Percentiles rank a stretch among this genome's conserved stretches.
Conservation (phyloP, 1,140 invertebrate genomes). For the Ooceraea biroi region DNA sequence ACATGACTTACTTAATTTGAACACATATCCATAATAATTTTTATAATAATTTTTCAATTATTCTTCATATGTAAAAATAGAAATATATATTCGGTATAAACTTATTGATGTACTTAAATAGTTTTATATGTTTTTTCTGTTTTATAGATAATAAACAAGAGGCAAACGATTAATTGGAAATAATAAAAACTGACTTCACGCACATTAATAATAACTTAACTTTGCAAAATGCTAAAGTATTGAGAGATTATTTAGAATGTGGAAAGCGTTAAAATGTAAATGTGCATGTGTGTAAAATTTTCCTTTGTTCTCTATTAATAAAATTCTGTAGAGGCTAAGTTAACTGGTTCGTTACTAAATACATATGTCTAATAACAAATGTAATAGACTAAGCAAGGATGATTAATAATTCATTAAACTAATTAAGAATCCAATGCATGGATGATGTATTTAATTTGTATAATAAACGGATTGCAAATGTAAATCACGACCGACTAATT, state of each 20-base stretch:
- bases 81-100: not conserved
- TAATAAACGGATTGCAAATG: conserved; percentile 47
- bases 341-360: not conserved
- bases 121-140: not conserved
- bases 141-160: conserved; percentile 4
- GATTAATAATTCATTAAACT: conserved; percentile 39
- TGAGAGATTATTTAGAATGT: not conserved
- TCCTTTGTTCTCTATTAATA: not conserved
- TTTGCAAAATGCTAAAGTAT: not conserved
- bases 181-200: not conserved
- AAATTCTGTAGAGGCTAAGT: not conserved
- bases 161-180: not conserved
- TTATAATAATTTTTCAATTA: too few species aligned
- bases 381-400: not conserved
- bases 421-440: conserved; percentile 51
- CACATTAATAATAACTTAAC: not conserved
- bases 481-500: conserved; percentile 55
- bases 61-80: too few species aligned
- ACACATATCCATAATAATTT: too few species aligned
- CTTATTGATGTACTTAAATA: too few species aligned
- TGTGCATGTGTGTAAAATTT: too few species aligned
- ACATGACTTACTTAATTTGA: too few species aligned
- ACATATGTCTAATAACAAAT: not conserved
- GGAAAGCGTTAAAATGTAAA: not conserved
- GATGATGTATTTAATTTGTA: conserved; percentile 37